These are phyloP conservation scores for Phoenicopterus ruber DNA, from an alignment of 2,113 vertebrate genomes.

Conservation along the genomic window DNA sequence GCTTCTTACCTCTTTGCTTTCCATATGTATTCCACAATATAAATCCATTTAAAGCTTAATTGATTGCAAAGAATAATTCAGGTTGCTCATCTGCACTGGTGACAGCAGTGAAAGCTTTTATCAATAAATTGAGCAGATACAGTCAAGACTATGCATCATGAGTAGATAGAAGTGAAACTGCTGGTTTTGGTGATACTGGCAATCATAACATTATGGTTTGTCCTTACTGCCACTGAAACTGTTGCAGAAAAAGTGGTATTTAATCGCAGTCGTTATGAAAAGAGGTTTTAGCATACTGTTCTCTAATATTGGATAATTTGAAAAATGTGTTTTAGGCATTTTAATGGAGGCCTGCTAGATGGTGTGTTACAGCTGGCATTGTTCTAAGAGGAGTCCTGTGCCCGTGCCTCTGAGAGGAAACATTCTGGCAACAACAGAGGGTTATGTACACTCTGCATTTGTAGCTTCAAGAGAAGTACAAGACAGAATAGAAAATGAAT, in stretches of 20 bases:
- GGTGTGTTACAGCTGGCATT: background rate
- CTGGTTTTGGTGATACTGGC: background rate
- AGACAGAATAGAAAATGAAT: background rate
- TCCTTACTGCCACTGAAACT: background rate
- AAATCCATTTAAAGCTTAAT: background rate
- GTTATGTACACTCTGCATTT: background rate
- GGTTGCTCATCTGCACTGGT: background rate
- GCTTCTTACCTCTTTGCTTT: background rate
- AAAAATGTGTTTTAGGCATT: background rate
- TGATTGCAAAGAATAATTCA: background rate
- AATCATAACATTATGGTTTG: background rate
- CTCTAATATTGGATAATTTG: background rate
- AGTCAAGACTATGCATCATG: background rate
- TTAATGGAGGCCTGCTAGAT: background rate
- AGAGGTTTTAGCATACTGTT: background rate
- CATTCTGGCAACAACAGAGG: fast-evolving
- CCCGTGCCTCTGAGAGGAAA: background rate
- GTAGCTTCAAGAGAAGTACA: background rate
- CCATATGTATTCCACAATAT: background rate
- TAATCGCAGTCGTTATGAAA: background rate
- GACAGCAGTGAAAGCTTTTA: background rate
- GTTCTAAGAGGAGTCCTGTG: background rate
- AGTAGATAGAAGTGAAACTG: background rate
- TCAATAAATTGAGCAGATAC: background rate
- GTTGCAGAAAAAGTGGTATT: background rate